Conservation (phyloP, 2,888 invertebrate species). For the Glaucopsyche alexis region DNA sequence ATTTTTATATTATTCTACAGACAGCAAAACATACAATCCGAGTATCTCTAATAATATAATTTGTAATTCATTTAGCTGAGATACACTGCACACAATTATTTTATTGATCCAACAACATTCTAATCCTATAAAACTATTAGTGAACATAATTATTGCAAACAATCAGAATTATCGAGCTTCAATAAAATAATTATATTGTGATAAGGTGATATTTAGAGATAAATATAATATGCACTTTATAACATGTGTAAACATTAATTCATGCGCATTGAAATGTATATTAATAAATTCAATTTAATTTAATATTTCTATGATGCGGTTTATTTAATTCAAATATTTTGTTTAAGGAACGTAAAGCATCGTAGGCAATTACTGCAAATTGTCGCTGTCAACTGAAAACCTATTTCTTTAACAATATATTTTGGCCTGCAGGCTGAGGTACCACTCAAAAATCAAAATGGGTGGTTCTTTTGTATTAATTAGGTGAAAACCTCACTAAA, state of each 20-base stretch:
- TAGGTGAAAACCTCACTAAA: too few relatives aligned
- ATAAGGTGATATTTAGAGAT: not conserved
- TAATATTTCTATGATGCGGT: not conserved
- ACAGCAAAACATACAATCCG: slow-evolving; percentile 23
- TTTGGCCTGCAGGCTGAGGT: too few relatives aligned
- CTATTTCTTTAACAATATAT: not conserved
- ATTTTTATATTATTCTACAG: slow-evolving; percentile 29
- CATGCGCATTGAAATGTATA: not conserved
- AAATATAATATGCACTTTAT: not conserved
- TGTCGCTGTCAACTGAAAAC: not conserved
- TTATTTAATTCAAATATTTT: not conserved
- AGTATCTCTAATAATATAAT: slow-evolving; percentile 25
- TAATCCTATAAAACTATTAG: slow-evolving; percentile 9
- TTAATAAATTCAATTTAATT: not conserved
- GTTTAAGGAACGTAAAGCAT: slow-evolving; percentile 12
- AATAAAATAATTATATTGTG: slow-evolving; percentile 19
- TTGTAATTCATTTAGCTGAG: slow-evolving; percentile 20
- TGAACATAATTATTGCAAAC: slow-evolving; percentile 23
- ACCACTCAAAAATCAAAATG: too few relatives aligned
- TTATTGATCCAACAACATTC: slow-evolving; percentile 18
- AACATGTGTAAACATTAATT: not conserved
- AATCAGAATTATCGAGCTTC: slow-evolving; percentile 16
- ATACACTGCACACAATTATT: slow-evolving; percentile 16
- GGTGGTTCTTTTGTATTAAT: too few relatives aligned
- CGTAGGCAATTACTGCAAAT: not conserved